Evolutionary conservation across 2,113 vertebrate species (phyloP), one percentile per base, ranked within the genome.

Genomic region (Rutilus rutilus): DNA sequence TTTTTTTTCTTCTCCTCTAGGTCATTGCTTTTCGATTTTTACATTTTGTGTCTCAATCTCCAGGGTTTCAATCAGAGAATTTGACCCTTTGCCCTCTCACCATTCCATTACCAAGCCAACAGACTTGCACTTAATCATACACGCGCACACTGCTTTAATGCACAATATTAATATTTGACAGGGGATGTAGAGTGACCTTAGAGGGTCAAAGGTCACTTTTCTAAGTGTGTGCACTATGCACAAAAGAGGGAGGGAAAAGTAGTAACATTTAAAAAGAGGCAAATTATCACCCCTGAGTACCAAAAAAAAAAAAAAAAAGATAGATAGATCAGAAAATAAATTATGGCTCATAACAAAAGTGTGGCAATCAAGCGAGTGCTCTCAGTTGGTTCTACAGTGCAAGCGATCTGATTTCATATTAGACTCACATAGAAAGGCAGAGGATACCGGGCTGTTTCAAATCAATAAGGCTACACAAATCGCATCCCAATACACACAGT

Each of bases 191-290:
- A 77, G 45, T 77, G 75, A 77, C 75, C 75, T 77, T 19, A 54
- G 8, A 77, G 45, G 25, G 75, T 77, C 75, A 77, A 52, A 77
- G 7, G 75, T 77, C 75, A 77, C 75, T 73, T 12, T 73, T 23
- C 36, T n/a, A 42, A 52, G 15, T 52, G 4, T 11, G 1, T 73
- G 10, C 69, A 39, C 67, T 15, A 15, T 52, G 50, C 50, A 71
- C 3, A 42, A 8, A 8, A 39, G 27, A n/a, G 2, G 79, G 89
- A 90, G 91, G 91, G 90, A 89, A 90, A 90, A 91, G 87, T 88
- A 84, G 79, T 92, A 92, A 76, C 8, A 87, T 91, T 92, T 90
- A 83, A 85, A 85, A 87, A 74, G 80, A 91, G 85, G 88, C 73
- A 89, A 91, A 92, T 90, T 90, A 92, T 90, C 86, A 83, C 81